phyloP scores from a whole-genome alignment of 2,113 vertebrate genomes.

The Zootoca vivipara region DNA sequence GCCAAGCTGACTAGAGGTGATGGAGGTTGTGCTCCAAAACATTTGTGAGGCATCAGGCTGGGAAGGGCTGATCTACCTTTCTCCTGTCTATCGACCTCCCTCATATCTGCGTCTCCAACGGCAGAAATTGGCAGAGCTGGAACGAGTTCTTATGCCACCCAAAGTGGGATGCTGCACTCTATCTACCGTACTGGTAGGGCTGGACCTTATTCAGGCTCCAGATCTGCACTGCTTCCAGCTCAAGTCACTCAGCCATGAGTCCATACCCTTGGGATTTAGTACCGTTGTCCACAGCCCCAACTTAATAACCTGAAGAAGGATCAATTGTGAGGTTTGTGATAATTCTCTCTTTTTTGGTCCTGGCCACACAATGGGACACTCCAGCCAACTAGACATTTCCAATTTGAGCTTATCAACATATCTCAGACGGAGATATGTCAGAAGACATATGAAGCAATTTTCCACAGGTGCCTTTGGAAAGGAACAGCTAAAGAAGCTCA shows the following conservation, averaged over 20 bases:
- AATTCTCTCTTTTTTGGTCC: neutral
- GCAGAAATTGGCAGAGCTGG: too few relatives aligned
- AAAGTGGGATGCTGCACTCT: neutral
- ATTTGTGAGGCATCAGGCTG: too few relatives aligned
- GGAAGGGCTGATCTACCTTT: too few relatives aligned
- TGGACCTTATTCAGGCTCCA: neutral
- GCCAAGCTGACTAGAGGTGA: too few relatives aligned
- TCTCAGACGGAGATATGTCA: neutral
- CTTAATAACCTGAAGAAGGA: neutral
- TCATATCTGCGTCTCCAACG: too few relatives aligned
- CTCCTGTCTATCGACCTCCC: neutral
- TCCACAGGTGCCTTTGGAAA: neutral
- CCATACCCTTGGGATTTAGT: neutral
- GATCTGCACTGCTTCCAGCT: neutral
- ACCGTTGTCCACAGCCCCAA: neutral
- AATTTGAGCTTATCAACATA: neutral
- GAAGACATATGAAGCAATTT: neutral
- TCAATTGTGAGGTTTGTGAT: too few relatives aligned
- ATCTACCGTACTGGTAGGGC: neutral
- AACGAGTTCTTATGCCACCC: neutral
- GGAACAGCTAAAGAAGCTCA: neutral
- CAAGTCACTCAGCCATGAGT: neutral
- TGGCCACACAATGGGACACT: neutral
- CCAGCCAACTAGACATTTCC: neutral
- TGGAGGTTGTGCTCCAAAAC: too few relatives aligned